Conservation (phyloP, 2,113 vertebrate species). For the Mionectes macconnelli region DNA sequence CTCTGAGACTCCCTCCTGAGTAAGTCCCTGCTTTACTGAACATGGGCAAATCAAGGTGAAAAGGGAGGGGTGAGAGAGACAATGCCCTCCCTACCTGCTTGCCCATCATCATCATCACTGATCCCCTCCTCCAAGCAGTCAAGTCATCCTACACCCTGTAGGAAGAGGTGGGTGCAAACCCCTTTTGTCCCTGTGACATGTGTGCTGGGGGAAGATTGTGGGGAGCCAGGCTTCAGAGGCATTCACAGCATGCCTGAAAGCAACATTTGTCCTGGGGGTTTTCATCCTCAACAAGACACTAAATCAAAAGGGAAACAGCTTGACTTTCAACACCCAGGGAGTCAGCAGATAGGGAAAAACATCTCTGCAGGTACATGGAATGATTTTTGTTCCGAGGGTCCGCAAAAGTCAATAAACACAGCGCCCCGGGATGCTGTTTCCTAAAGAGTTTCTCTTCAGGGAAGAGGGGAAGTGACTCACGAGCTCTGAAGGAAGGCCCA, state of each 20-base stretch:
- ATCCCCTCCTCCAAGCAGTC: not conserved
- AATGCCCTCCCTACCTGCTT: not conserved
- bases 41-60: not conserved
- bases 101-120: not conserved
- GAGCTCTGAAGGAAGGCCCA: not conserved
- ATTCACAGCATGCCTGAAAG: not conserved
- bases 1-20: not conserved
- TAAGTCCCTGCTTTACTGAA: not conserved
- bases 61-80: rapidly evolving
- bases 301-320: not conserved
- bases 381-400: not conserved
- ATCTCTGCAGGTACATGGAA: not conserved
- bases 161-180: not conserved
- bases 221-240: not conserved
- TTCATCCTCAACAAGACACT: not conserved
- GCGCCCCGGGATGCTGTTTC: not conserved
- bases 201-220: rapidly evolving
- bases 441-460: not conserved
- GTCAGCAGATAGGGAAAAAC: not conserved
- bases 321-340: not conserved
- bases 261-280: not conserved
- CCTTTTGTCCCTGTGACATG: not conserved
- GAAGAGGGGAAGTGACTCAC: not conserved
- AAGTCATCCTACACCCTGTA: not conserved
- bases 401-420: not conserved